Percentiles rank a stretch among this genome's conserved stretches.
phyloP scores from a whole-genome alignment of 2,797 vertebrate genomes.

The Smutsia temminckii region DNA sequence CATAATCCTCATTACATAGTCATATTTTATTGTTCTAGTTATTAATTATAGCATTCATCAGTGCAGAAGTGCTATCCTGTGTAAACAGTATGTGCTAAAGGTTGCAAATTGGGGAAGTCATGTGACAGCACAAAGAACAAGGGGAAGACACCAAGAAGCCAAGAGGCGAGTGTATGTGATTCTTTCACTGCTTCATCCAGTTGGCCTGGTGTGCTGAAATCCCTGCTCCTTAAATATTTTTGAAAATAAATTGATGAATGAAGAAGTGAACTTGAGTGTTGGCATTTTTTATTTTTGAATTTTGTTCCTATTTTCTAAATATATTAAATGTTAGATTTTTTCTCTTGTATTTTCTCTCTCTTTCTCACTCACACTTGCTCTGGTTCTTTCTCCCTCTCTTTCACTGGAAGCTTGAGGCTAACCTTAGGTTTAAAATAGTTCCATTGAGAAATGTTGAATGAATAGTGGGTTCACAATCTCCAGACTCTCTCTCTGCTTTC shows the following conservation, averaged over 20 bases:
- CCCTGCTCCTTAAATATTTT: neutral
- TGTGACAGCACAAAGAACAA: neutral
- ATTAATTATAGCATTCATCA: neutral
- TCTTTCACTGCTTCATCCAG: neutral
- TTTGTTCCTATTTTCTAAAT: neutral
- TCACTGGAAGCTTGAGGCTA: fast-evolving
- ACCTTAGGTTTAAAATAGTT: neutral
- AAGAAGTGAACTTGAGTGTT: neutral
- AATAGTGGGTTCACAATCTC: neutral
- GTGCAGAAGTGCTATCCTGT: neutral
- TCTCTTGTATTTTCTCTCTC: neutral
- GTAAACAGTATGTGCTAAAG: neutral
- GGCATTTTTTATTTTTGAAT: neutral
- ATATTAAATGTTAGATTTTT: neutral
- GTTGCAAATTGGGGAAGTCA: neutral
- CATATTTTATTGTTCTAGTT: neutral
- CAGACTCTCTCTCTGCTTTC: neutral
- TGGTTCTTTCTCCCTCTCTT: too few species aligned
- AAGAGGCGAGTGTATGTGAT: fast-evolving
- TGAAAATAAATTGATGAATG: neutral
- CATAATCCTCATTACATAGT: neutral
- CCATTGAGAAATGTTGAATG: neutral
- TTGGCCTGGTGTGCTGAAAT: neutral
- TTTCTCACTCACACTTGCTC: too few species aligned
- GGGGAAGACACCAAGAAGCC: neutral